These are phyloP conservation scores for Polydesmus complanatus DNA, from an alignment of 2,888 invertebrate species.

Conservation along the genomic window DNA sequence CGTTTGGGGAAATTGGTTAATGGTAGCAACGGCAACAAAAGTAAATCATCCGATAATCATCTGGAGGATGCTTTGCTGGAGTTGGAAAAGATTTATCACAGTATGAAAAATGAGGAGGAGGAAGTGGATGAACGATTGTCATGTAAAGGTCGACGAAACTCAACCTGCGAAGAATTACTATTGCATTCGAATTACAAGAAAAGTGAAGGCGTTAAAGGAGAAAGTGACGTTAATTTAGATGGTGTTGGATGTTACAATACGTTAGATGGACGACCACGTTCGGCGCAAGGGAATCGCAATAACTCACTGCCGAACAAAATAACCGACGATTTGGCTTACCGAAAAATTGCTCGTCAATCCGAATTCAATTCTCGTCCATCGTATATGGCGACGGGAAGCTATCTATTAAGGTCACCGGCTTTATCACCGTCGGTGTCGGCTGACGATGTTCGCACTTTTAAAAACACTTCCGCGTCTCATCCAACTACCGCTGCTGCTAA, in stretches of 20 bases:
- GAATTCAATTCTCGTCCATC: constrained; percentile 25
- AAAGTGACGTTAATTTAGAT: constrained; percentile 25
- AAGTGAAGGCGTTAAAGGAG: constrained; percentile 21
- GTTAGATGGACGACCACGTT: constrained; percentile 12
- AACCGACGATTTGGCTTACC: constrained; percentile 66
- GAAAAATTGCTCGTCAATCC: constrained; percentile 44
- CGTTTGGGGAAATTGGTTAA: not conserved
- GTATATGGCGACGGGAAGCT: constrained; percentile 36
- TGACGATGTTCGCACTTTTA: constrained; percentile 7
- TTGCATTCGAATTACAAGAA: constrained; percentile 14
- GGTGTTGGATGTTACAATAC: constrained; percentile 7
- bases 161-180: constrained; percentile 33
- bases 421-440: constrained; percentile 30
- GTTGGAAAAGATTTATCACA: constrained; percentile 71
- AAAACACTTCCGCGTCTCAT: not conserved
- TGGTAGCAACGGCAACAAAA: constrained; percentile 2
- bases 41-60: constrained; percentile 15
- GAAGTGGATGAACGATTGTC: constrained; percentile 55
- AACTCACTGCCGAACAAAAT: constrained; percentile 32
- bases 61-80: constrained; percentile 63
- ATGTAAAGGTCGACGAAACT: constrained; percentile 57
- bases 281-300: constrained; percentile 20
- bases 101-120: constrained; percentile 51
- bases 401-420: constrained; percentile 53
- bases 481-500: not conserved